Percentiles rank a stretch among this genome's conserved stretches.
Evolutionary conservation across 1,140 invertebrate species (phyloP).

Genomic region (Drosophila bocki): DNA sequence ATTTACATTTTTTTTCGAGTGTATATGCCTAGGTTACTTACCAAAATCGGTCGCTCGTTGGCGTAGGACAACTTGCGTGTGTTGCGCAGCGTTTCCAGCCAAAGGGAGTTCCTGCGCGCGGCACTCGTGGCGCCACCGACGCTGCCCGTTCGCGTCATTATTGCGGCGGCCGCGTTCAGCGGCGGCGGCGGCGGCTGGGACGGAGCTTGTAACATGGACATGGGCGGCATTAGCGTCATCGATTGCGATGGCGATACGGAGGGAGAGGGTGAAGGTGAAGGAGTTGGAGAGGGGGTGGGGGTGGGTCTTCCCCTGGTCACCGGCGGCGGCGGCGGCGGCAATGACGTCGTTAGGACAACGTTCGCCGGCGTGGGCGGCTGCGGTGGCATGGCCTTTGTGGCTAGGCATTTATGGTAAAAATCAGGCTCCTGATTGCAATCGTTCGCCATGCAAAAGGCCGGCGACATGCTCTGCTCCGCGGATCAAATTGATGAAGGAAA

Average conservation of each 20-base stretch:
- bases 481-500: neutral
- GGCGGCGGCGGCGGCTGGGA: constrained; percentile 7
- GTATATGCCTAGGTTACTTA: constrained; percentile 35
- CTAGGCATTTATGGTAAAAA: constrained; percentile 50
- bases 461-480: constrained; percentile 65
- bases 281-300: neutral
- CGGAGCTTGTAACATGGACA: constrained; percentile 17
- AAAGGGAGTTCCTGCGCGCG: constrained; percentile 71
- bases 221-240: constrained; percentile 17
- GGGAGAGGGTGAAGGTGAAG: constrained; percentile 11
- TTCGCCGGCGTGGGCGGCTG: constrained; percentile 8
- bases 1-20: neutral
- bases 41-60: constrained; percentile 69
- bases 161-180: constrained; percentile 16
- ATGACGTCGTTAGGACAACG: constrained; percentile 48
- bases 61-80: constrained; percentile 73
- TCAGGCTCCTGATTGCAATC: constrained; percentile 55
- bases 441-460: constrained; percentile 72
- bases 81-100: constrained; percentile 71
- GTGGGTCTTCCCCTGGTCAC: neutral
- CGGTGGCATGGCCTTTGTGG: constrained; percentile 15
- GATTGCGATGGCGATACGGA: constrained; percentile 22
- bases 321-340: neutral
- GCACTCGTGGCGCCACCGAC: constrained; percentile 61
- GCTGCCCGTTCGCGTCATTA: constrained; percentile 68